phyloP scores from a whole-genome alignment of 2,888 invertebrate species.

The Eupithecia vulgata region DNA sequence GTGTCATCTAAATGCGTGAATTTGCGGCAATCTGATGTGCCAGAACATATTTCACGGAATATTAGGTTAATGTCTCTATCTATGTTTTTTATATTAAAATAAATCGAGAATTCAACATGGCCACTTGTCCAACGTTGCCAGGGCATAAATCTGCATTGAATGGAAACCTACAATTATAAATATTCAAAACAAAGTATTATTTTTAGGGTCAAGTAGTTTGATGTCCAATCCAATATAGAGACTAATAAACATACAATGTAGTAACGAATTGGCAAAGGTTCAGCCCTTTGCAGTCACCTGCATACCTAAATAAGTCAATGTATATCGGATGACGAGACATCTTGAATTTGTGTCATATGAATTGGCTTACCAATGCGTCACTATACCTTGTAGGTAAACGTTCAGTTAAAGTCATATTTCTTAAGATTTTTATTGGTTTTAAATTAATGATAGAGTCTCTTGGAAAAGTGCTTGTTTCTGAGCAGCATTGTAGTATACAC shows the following conservation, averaged over 20 bases:
- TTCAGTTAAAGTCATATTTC: not conserved
- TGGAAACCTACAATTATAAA: not conserved
- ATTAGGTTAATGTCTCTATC: slow-evolving; percentile 22
- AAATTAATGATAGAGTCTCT: not conserved
- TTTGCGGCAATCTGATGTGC: slow-evolving; percentile 20
- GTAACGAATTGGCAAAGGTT: slow-evolving; percentile 59
- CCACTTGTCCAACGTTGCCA: not conserved
- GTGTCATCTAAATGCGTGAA: slow-evolving; percentile 42
- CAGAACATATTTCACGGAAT: slow-evolving; percentile 14
- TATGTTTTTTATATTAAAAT: not conserved
- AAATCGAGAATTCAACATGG: not conserved
- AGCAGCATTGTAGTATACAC: not conserved
- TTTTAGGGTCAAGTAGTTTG: not conserved
- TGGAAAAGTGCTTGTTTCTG: not conserved
- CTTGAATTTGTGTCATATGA: not conserved
- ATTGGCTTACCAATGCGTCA: not conserved
- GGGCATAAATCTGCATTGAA: slow-evolving; percentile 6
- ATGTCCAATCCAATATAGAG: slow-evolving; percentile 22
- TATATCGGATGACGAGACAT: not conserved
- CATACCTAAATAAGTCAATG: slow-evolving; percentile 26
- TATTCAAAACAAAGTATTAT: not conserved
- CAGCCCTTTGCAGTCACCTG: too few relatives aligned
- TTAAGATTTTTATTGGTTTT: not conserved
- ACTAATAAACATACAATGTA: slow-evolving; percentile 46
- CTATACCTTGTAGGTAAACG: not conserved